These are phyloP conservation scores for Archips xylosteana DNA, from an alignment of 2,888 invertebrate genomes.

Conservation along the genomic window DNA sequence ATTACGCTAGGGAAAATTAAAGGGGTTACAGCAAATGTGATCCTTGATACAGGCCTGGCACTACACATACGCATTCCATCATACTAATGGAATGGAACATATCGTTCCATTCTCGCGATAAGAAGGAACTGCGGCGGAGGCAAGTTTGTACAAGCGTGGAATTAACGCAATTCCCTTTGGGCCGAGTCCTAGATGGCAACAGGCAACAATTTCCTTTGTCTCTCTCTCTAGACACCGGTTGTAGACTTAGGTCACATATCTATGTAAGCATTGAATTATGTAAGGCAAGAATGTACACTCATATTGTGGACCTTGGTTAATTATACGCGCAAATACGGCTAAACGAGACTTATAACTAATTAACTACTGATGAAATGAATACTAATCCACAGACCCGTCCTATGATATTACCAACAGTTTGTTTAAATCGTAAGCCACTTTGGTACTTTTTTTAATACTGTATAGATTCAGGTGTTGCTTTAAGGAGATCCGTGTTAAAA, in stretches of 20 bases:
- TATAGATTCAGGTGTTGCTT: no score
- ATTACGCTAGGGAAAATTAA: background rate
- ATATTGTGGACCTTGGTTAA: background rate
- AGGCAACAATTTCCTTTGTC: conserved; percentile 24
- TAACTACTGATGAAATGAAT: no score
- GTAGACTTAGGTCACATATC: conserved; percentile 9
- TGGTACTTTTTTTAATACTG: no score
- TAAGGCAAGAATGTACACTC: background rate
- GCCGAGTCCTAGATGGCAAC: conserved; percentile 24
- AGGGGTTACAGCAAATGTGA: background rate
- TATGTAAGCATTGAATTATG: background rate
- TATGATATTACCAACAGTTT: no score
- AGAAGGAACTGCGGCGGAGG: conserved; percentile 39
- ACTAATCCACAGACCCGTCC: no score
- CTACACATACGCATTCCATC: conserved; percentile 42
- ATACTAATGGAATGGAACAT: conserved; percentile 51
- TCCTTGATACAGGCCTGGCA: background rate
- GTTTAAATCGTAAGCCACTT: no score
- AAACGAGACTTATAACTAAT: no score
- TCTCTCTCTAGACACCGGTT: conserved; percentile 31
- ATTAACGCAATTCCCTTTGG: conserved; percentile 31
- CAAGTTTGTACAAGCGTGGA: conserved; percentile 21
- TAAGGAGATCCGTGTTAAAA: no score
- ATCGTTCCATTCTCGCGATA: conserved; percentile 48
- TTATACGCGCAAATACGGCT: background rate